Base-by-base conservation (phyloP, 2,888 invertebrate genomes). In the Callinectes sapidus region DNA sequence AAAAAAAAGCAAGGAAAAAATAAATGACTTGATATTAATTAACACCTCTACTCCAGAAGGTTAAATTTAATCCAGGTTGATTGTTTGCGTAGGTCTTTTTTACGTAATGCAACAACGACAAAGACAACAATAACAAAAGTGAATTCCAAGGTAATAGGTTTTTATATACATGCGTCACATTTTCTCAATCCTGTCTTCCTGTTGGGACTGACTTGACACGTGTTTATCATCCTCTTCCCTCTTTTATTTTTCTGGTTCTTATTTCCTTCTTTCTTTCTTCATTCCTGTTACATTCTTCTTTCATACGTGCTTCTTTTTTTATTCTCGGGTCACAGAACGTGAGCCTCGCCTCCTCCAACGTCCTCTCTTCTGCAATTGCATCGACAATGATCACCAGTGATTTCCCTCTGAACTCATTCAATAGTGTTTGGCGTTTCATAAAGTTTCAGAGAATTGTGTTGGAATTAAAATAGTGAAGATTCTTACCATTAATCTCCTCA, bases 141-240 rank as follows among this genome's bases (percentile, higher is more conserved):
- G 10, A 71, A 71, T 10, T n/a, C 16, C 23, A 71, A 71, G 71
- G 71, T n/a, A 28, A 71, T n/a, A 71, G n/a, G 16, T n/a, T n/a
- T 71, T n/a, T 71, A 23, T n/a, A 6, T 8, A 71, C 10, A 71
- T 71, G 16, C 28, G 71, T 71, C 71, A 71, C 71, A 23, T 71
- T 71, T 71, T 71, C 23, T 28, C 71, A n/a, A 23, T 71, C 71
- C 71, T 71, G 71, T 71, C 71, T 71, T 71, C 71, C 71, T 71
- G n/a, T 71, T 71, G 8, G 71, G 0, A n/a, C 23, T 71, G 8
- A 10, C 66, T 66, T 66, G n/a, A n/a, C 66, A 6, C n/a, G n/a
- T n/a, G n/a, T n/a, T n/a, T n/a, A n/a, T n/a, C n/a, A n/a, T n/a
- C n/a, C n/a, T n/a, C n/a, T n/a, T n/a, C n/a, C n/a, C n/a, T n/a